Evolutionary conservation across 2,797 vertebrate species (phyloP).

Genomic region (Malacoraja senta): DNA sequence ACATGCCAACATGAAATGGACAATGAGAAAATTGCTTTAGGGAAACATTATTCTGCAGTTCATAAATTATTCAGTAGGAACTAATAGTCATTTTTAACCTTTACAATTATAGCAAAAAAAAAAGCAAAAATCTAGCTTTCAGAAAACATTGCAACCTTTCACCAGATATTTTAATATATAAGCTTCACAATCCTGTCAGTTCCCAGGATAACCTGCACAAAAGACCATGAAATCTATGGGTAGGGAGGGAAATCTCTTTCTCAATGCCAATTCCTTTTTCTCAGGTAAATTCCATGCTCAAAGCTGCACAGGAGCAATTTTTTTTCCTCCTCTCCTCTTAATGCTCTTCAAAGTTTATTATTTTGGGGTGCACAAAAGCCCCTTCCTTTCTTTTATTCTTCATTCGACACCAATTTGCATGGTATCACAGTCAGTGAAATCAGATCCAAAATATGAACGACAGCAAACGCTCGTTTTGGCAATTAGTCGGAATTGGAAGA

Average conservation of each 20-base stretch:
- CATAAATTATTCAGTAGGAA: neutral
- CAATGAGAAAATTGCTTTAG: neutral
- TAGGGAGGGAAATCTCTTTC: neutral
- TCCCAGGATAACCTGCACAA: neutral
- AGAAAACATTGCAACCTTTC: neutral
- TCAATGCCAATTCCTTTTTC: neutral
- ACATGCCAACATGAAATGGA: neutral
- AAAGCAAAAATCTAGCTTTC: neutral
- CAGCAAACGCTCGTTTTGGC: neutral
- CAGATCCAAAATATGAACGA: neutral
- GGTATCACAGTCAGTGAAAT: neutral
- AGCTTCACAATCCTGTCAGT: neutral
- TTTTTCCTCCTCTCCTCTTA: neutral
- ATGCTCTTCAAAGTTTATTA: neutral
- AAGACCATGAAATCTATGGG: neutral
- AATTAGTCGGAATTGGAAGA: neutral
- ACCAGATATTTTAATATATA: neutral
- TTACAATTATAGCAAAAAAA: neutral
- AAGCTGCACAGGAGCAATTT: neutral
- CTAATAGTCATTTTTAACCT: neutral
- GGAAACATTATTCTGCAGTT: neutral
- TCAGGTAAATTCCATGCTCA: neutral
- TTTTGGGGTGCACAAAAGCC: neutral
- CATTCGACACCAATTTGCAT: neutral
- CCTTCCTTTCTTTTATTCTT: neutral